A percentile compares a stretch with the other conserved stretches of the same genome.
Evolutionary conservation across 2,888 invertebrate species (phyloP).

Genomic region (Cantharis nigra): DNA sequence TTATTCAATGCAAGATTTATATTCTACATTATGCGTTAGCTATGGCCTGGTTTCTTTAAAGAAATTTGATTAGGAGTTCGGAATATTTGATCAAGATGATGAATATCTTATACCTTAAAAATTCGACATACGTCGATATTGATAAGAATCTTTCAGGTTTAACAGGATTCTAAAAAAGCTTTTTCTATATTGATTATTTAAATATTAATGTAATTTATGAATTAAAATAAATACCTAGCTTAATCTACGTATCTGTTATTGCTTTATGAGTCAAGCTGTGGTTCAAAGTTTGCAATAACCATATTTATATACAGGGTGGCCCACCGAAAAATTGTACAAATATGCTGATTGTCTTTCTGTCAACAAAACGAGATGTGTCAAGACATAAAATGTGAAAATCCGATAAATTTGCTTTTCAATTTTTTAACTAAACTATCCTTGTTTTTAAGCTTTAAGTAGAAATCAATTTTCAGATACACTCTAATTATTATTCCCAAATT

Average conservation of each 20-base stretch:
- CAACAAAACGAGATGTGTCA: too few relatives aligned
- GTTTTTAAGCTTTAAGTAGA: too few relatives aligned
- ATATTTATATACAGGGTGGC: too few relatives aligned
- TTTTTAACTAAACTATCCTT: too few relatives aligned
- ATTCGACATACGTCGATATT: neutral
- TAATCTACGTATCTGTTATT: neutral
- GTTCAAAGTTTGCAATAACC: too few relatives aligned
- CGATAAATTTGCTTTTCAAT: too few relatives aligned
- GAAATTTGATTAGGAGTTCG: conserved; percentile 17
- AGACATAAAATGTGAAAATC: too few relatives aligned
- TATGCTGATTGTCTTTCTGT: too few relatives aligned
- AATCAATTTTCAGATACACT: too few relatives aligned
- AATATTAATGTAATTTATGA: neutral
- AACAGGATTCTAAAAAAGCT: neutral
- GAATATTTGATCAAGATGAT: conserved; percentile 9
- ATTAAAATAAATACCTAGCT: neutral
- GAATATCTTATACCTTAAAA: conserved; percentile 6
- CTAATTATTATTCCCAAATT: too few relatives aligned
- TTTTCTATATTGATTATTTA: neutral
- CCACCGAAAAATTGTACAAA: too few relatives aligned
- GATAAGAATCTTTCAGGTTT: neutral
- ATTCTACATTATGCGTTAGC: conserved; percentile 16
- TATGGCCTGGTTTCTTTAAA: conserved; percentile 9
- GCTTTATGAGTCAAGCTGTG: neutral
- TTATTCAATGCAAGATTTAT: conserved; percentile 10